phyloP scores from a whole-genome alignment of 2,113 vertebrate species.

The Pedetes capensis region DNA sequence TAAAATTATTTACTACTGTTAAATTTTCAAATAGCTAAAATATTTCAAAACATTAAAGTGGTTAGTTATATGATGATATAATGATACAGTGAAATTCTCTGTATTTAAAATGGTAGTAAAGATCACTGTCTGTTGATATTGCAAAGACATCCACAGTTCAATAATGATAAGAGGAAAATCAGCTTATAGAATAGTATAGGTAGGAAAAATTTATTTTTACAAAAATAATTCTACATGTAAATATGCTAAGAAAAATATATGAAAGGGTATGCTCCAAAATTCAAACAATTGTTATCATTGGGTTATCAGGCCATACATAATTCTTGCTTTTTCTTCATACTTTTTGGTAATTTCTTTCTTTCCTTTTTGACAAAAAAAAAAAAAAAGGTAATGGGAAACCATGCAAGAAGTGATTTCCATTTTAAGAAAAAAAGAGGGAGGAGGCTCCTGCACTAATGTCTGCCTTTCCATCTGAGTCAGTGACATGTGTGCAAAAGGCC shows the following conservation, averaged over 20 bases:
- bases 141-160: neutral
- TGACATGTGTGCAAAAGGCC: constrained; percentile 75
- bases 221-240: neutral
- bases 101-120: neutral
- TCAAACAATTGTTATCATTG: neutral
- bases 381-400: neutral
- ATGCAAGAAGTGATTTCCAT: constrained; percentile 45
- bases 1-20: neutral
- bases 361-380: no score
- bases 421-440: neutral
- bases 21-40: constrained; percentile 17
- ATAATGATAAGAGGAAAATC: neutral
- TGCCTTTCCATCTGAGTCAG: constrained; percentile 75
- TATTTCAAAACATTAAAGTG: neutral
- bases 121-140: neutral
- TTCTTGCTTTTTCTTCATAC: neutral
- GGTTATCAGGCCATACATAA: neutral
- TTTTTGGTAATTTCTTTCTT: neutral
- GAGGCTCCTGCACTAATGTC: neutral
- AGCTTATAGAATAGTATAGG: neutral
- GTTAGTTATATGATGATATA: neutral
- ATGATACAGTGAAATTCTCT: neutral
- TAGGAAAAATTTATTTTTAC: neutral
- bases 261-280: neutral
- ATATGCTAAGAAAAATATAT: constrained; percentile 19